Evolutionary conservation across 2,797 vertebrate species (phyloP).

Genomic region (Ammospiza maritima): DNA sequence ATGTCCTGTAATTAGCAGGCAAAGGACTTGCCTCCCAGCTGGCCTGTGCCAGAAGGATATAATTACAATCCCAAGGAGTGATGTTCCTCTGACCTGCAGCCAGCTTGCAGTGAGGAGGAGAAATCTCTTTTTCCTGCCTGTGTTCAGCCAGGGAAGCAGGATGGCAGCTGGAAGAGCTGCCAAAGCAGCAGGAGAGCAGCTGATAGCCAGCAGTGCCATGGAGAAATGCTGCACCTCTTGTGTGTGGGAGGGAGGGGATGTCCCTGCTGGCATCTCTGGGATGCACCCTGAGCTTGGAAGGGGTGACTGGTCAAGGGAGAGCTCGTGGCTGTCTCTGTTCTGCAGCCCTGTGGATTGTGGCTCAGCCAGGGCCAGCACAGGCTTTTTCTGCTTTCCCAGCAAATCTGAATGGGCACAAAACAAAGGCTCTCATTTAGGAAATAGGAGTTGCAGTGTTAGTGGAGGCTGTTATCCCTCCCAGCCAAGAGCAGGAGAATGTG

Average conservation of each 20-base stretch:
- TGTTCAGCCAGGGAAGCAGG: background rate
- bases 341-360: fast-evolving
- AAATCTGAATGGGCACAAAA: background rate
- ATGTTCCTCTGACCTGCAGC: conserved; percentile 29
- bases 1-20: conserved; percentile 41
- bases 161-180: background rate
- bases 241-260: background rate
- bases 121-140: background rate
- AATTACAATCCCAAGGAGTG: conserved; percentile 42
- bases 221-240: background rate
- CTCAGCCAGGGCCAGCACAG: background rate
- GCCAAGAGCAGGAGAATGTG: background rate
- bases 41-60: conserved; percentile 34
- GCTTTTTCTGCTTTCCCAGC: background rate
- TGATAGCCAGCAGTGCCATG: fast-evolving
- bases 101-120: background rate
- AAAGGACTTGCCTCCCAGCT: conserved; percentile 36
- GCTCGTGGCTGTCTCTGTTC: background rate
- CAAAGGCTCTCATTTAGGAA: background rate
- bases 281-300: background rate
- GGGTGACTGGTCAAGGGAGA: background rate
- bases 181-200: background rate
- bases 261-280: background rate
- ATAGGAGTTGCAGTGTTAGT: background rate
- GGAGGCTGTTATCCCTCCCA: background rate